Percentiles rank a stretch among this genome's conserved stretches.
Evolutionary conservation across 2,888 invertebrate species (phyloP).

Genomic region (Tuberolachnus salignus): DNA sequence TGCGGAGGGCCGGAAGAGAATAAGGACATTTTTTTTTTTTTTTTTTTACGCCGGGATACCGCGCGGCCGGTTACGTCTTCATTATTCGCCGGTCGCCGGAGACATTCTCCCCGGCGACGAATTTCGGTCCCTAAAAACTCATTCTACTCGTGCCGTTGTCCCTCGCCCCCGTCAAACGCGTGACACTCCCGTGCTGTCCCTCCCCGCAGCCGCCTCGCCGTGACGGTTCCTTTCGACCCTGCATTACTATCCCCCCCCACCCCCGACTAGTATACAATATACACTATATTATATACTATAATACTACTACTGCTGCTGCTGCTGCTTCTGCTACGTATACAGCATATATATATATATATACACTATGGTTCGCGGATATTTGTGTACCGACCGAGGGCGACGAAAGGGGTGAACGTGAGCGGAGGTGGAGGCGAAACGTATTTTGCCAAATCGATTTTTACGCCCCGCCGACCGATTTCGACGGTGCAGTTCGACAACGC

Average conservation of each 20-base stretch:
- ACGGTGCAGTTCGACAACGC: constrained; percentile 40
- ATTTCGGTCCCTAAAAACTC: constrained; percentile 22
- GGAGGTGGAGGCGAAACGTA: constrained; percentile 32
- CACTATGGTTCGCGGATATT: not conserved
- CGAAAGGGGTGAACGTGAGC: constrained; percentile 18
- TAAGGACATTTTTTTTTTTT: no score
- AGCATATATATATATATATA: not conserved
- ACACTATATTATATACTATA: no score
- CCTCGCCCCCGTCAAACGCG: not conserved
- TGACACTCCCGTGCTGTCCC: no score
- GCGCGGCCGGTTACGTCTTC: not conserved
- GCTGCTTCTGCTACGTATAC: no score
- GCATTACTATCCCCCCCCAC: no score
- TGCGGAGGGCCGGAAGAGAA: not conserved
- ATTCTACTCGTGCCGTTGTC: not conserved
- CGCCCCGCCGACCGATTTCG: constrained; percentile 55
- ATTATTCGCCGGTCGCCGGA: not conserved
- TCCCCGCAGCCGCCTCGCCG: no score
- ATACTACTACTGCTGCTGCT: no score
- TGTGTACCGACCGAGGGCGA: not conserved
- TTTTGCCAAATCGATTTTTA: constrained; percentile 56
- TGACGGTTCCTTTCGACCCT: no score
- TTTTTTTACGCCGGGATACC: not conserved
- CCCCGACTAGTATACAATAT: no score
- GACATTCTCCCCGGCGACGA: constrained; percentile 39